These are phyloP conservation scores for Hypercompe scribonia DNA, from an alignment of 2,888 invertebrate species.

Conservation along the genomic window DNA sequence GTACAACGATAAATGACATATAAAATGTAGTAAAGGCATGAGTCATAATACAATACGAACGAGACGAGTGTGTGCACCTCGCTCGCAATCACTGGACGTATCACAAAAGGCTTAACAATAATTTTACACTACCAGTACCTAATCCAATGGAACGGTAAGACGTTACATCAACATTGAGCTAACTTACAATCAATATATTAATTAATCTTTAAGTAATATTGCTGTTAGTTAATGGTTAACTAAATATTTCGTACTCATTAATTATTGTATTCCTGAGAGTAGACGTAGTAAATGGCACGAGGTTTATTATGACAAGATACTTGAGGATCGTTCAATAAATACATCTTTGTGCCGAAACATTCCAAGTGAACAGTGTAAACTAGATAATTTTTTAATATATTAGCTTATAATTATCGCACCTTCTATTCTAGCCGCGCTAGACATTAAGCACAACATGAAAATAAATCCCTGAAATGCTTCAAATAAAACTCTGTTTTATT, in stretches of 20 bases:
- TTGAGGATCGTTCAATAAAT: conserved; percentile 64
- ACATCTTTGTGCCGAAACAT: conserved; percentile 71
- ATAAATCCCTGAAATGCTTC: conserved; percentile 81
- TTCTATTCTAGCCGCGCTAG: conserved; percentile 81
- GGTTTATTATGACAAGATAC: conserved; percentile 83
- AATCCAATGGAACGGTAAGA: conserved; percentile 84
- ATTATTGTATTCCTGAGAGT: conserved; percentile 77
- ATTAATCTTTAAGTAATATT: conserved; percentile 83
- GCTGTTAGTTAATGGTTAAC: conserved; percentile 83
- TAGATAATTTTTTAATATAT: conserved; percentile 65
- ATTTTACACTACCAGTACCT: conserved; percentile 81
- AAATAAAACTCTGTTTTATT: conserved; percentile 87
- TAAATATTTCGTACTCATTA: conserved; percentile 70
- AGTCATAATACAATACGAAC: conserved; percentile 45
- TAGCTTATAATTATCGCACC: conserved; percentile 71
- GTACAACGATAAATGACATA: conserved; percentile 38
- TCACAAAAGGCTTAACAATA: conserved; percentile 82
- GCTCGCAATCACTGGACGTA: conserved; percentile 80
- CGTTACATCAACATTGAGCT: conserved; percentile 85
- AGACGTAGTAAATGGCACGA: conserved; percentile 81
- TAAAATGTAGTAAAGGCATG: conserved; percentile 53
- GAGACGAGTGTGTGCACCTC: conserved; percentile 19
- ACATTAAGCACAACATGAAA: conserved; percentile 79
- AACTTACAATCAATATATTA: conserved; percentile 84
- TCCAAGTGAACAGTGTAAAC: conserved; percentile 60